Base-by-base conservation (phyloP, 2,113 vertebrate genomes). In the Aptenodytes patagonicus region DNA sequence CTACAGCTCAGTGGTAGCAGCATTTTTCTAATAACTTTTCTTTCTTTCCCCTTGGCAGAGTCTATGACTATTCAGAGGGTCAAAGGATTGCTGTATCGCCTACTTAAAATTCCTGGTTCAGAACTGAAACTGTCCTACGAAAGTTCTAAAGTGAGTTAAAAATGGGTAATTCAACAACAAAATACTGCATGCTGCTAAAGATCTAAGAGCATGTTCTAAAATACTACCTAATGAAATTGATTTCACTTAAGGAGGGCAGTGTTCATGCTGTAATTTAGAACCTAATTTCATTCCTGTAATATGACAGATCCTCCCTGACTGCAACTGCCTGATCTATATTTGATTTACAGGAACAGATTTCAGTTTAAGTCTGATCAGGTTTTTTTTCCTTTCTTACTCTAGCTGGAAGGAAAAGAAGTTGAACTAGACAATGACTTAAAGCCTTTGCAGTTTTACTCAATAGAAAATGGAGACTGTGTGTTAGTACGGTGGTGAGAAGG, bases 41-140 rank as follows among this genome's bases (percentile, higher is more conserved):
- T 64, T 61, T 94, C 57, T 75, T 76, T 89, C 62, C 64, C 61
- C 71, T 93, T 47, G 26, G 29, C 85, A 99, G 99, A 98, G 21
- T 99, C 99, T 70, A 99, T 99, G 99, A 98, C 98, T 13, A 70
- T 99, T 73, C 99, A 99, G 93, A 99, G 99, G 95, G 98, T 99
- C 94, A 99, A 99, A 96, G 99, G 99, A 6, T 88, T 99, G 66
- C 98, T 99, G 14, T 98, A 98, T 87, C 97, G 99, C 71, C 97
- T 99, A 17, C 95, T 99, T 62, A 99, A 98, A 98, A 96, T 99
- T 64, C 99, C 99, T 49, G 98, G 98, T 42, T 97, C 98, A 3
- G 98, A 99, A 76, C 94, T 99, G 87, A 98, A 95, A 86, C 94
- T 99, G 87, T 98, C 98, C 83, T 99, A 99, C 34, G 94, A 98